Evolutionary conservation across 2,113 vertebrate genomes (phyloP).

Genomic region (Cyrtonyx montezumae): DNA sequence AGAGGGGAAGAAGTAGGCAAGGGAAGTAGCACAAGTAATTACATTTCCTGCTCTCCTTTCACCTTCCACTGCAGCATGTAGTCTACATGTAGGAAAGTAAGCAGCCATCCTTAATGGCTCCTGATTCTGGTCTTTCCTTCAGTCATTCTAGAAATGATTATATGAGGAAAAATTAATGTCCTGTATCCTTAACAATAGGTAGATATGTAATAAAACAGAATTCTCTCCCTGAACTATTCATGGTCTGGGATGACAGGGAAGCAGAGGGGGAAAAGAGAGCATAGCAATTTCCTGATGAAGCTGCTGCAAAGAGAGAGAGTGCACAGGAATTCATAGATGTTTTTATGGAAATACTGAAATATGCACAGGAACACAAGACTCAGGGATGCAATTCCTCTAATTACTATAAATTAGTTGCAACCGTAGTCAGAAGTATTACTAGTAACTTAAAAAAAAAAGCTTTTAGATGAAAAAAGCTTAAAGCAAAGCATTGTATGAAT

Average conservation of each 20-base stretch:
- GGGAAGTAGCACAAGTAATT: neutral
- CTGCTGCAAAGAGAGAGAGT: neutral
- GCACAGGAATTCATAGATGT: neutral
- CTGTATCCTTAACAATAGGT: neutral
- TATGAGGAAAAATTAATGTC: neutral
- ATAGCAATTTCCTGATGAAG: neutral
- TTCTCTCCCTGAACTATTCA: neutral
- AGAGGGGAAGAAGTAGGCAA: neutral
- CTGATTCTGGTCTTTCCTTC: neutral
- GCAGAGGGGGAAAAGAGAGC: fast-evolving
- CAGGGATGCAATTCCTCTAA: neutral
- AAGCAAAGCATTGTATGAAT: neutral
- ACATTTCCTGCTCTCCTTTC: neutral
- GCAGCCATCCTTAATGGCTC: neutral
- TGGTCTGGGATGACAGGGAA: neutral
- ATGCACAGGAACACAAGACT: neutral
- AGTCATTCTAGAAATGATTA: neutral
- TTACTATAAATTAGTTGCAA: neutral
- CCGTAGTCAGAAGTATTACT: neutral
- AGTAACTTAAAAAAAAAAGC: neutral
- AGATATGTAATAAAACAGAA: neutral
- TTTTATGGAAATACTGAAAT: neutral
- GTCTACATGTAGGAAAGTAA: neutral
- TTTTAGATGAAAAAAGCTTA: neutral
- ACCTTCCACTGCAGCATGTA: neutral